A percentile compares a stretch with the other conserved stretches of the same genome.
Conservation (phyloP, 1,140 invertebrate species). For the Stegodyphus dumicola region DNA sequence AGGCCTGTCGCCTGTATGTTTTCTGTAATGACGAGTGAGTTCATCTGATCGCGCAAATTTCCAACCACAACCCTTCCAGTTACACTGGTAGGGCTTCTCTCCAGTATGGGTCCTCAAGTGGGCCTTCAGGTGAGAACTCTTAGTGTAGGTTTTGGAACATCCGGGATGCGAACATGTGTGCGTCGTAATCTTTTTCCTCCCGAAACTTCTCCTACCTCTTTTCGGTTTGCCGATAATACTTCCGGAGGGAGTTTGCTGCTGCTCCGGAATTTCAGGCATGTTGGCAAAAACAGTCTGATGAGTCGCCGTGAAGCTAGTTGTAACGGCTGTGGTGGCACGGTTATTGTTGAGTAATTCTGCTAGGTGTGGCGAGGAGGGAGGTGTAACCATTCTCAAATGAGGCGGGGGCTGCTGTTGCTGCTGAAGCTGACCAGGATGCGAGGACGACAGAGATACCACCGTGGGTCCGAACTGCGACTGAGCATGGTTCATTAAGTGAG, state of each 20-base stretch:
- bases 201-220: conserved; percentile 69
- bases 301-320: conserved; percentile 10
- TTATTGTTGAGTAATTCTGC: conserved; percentile 67
- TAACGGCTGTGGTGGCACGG: conserved; percentile 28
- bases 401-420: conserved; percentile 31
- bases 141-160: conserved; percentile 80
- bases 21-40: conserved; percentile 71
- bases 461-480: conserved; percentile 31
- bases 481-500: conserved; percentile 14
- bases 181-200: conserved; percentile 70
- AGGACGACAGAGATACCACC: not conserved
- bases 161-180: conserved; percentile 77
- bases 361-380: conserved; percentile 73
- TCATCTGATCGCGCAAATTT: conserved; percentile 74
- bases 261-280: not conserved
- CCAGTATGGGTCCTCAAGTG: conserved; percentile 77
- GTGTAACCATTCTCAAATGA: conserved; percentile 71
- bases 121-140: conserved; percentile 79
- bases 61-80: conserved; percentile 74
- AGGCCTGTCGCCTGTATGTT: conserved; percentile 69
- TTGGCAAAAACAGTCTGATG: conserved; percentile 46
- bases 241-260: not conserved
- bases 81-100: conserved; percentile 74
- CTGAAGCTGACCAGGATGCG: conserved; percentile 1
- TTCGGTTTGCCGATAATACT: conserved; percentile 47